phyloP scores from a whole-genome alignment of 2,797 vertebrate genomes.

The Channallabes apus region DNA sequence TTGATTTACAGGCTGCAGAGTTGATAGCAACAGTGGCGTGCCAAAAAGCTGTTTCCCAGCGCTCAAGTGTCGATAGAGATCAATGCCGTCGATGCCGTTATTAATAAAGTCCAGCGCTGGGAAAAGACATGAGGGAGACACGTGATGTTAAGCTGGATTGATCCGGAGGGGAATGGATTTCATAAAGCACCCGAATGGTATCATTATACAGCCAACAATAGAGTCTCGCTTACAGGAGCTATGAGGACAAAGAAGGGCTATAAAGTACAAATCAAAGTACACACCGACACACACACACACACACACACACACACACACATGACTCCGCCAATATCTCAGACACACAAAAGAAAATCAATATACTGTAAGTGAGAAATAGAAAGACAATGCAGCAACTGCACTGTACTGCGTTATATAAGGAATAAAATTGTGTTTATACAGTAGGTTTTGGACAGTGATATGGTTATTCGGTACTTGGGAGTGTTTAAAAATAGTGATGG shows the following conservation, averaged over 20 bases:
- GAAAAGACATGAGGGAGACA: constrained; percentile 79
- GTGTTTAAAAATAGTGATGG: too few relatives aligned
- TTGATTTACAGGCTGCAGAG: constrained; percentile 78
- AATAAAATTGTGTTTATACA: background rate
- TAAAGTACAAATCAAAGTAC: background rate
- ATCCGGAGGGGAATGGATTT: constrained; percentile 78
- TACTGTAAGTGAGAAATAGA: background rate
- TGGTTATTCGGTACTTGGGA: too few relatives aligned
- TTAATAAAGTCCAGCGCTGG: constrained; percentile 77
- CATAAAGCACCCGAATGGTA: constrained; percentile 73
- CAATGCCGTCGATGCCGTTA: constrained; percentile 81
- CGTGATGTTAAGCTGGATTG: constrained; percentile 82
- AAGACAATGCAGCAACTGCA: constrained; percentile 6
- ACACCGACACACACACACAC: background rate
- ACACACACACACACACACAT: background rate
- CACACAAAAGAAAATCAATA: constrained; percentile 35
- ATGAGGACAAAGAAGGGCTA: constrained; percentile 27
- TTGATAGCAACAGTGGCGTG: constrained; percentile 67
- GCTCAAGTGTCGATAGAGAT: constrained; percentile 76
- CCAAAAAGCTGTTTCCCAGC: constrained; percentile 51
- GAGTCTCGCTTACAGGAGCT: constrained; percentile 30
- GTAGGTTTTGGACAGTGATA: too few relatives aligned
- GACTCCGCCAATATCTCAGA: constrained; percentile 14
- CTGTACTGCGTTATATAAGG: background rate
- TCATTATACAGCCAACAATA: constrained; percentile 52